Evolutionary conservation across 2,113 vertebrate species (phyloP).

Genomic region (Rhinichthys klamathensis): DNA sequence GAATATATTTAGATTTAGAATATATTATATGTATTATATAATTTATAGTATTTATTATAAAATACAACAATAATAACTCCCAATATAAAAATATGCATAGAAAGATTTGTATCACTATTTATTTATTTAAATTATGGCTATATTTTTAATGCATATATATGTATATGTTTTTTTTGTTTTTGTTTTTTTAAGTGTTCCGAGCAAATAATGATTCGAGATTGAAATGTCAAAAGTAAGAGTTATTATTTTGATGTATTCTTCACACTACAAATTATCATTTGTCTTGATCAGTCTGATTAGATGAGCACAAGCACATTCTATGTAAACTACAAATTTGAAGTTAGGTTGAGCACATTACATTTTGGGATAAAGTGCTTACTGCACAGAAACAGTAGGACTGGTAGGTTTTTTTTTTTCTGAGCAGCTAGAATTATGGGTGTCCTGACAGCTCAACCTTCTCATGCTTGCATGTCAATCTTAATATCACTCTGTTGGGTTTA

Average conservation of each 20-base stretch:
- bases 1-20: too few species aligned
- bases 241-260: background rate
- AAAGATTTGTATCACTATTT: background rate
- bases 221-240: background rate
- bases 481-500: background rate
- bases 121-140: background rate
- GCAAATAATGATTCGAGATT: background rate
- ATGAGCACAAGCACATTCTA: background rate
- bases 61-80: background rate
- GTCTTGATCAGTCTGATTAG: background rate
- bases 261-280: background rate
- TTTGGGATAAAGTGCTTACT: background rate
- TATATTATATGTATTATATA: too few species aligned
- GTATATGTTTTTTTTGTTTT: too few species aligned
- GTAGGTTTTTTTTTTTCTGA: background rate
- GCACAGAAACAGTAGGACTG: background rate
- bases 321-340: too few species aligned
- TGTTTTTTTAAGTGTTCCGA: background rate
- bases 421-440: constrained; percentile 10
- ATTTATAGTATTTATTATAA: background rate
- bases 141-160: too few species aligned
- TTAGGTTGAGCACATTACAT: background rate
- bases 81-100: background rate
- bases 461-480: background rate
- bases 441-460: background rate